Evolutionary conservation across 92 coral and sea anemone species (phyloP).

Genomic region (Epizoanthus scotinus): DNA sequence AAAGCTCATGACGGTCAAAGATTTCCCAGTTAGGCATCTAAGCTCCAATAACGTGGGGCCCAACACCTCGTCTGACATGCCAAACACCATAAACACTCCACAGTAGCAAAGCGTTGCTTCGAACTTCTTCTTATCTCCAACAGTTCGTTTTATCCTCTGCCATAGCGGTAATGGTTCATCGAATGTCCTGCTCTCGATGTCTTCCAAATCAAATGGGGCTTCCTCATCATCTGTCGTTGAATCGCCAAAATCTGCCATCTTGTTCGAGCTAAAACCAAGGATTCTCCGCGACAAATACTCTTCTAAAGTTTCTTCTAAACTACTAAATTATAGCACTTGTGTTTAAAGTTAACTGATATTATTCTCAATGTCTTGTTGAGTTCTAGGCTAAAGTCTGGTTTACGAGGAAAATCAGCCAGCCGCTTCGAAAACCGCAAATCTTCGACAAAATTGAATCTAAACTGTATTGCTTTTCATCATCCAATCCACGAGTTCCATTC

Average conservation of each 20-base stretch:
- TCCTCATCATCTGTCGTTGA: slow-evolving; percentile 76
- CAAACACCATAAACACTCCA: slow-evolving; percentile 88
- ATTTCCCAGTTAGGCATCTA: slow-evolving; percentile 77
- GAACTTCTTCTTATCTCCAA: slow-evolving; percentile 66
- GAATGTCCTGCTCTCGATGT: slow-evolving; percentile 69
- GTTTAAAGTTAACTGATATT: background rate
- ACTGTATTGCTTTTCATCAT: slow-evolving; percentile 1
- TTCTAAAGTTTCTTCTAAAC: background rate
- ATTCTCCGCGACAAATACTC: background rate
- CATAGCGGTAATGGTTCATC: slow-evolving; percentile 61
- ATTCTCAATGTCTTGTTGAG: background rate
- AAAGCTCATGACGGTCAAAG: slow-evolving; percentile 80
- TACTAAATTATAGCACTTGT: background rate
- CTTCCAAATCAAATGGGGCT: slow-evolving; percentile 79
- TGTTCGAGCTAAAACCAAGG: background rate
- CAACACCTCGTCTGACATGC: slow-evolving; percentile 88
- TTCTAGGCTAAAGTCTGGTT: background rate
- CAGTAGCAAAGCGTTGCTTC: slow-evolving; percentile 82
- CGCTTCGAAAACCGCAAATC: slow-evolving; percentile 4
- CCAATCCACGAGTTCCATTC: background rate
- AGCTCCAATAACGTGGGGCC: slow-evolving; percentile 86
- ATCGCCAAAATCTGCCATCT: slow-evolving; percentile 69
- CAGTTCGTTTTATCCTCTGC: slow-evolving; percentile 56
- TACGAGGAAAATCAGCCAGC: background rate
- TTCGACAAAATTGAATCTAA: background rate